These are phyloP conservation scores for Harpagoxenus sublaevis DNA, from an alignment of 2,888 invertebrate genomes.

Conservation along the genomic window DNA sequence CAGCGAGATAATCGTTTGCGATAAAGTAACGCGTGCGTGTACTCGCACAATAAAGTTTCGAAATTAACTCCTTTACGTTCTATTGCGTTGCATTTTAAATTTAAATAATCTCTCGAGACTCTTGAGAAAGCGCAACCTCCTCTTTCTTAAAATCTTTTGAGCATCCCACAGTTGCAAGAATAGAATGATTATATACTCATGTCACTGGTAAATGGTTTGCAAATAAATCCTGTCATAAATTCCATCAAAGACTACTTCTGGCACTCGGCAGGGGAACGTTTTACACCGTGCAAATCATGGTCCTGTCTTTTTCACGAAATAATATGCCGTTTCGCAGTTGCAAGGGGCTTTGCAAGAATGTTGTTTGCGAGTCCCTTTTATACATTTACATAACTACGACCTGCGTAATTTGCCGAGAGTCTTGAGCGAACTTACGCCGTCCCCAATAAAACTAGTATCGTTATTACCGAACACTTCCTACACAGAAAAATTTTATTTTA, in stretches of 20 bases:
- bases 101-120: conserved; percentile 8
- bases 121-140: conserved; percentile 15
- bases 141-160: conserved; percentile 15
- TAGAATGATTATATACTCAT: conserved; percentile 41
- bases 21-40: not conserved
- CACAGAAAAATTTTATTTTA: conserved; percentile 10
- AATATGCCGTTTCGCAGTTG: not conserved
- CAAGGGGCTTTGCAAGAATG: not conserved
- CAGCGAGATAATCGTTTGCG: conserved; percentile 1
- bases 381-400: conserved; percentile 22
- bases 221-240: conserved; percentile 45
- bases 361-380: not conserved
- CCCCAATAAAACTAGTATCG: conserved; percentile 39
- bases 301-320: conserved; percentile 6
- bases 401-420: conserved; percentile 31
- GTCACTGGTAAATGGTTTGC: conserved; percentile 40
- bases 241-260: conserved; percentile 19
- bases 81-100: conserved; percentile 24
- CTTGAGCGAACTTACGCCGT: conserved; percentile 51
- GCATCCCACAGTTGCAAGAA: conserved; percentile 23
- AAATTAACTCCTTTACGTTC: conserved; percentile 7
- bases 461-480: conserved; percentile 55
- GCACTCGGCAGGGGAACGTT: not conserved
- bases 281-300: not conserved
- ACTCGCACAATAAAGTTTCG: not conserved